A percentile compares a stretch with the other conserved stretches of the same genome.
Conservation (phyloP, 2,888 invertebrate species). For the Harpalus rubripes region DNA sequence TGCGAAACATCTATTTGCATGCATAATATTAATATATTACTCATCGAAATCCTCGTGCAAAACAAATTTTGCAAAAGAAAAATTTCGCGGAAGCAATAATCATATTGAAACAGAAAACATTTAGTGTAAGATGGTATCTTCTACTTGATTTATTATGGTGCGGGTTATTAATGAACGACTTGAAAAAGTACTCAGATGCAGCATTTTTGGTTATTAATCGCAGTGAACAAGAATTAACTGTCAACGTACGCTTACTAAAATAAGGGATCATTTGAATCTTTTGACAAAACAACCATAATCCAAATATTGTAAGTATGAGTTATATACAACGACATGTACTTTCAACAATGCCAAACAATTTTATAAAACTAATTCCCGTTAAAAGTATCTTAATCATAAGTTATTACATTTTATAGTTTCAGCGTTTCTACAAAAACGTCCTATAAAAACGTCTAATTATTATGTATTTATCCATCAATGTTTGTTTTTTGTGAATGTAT, state of each 20-base stretch:
- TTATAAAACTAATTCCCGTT: too few relatives aligned
- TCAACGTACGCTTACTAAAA: background rate
- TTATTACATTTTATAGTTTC: too few relatives aligned
- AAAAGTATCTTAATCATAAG: too few relatives aligned
- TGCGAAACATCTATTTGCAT: background rate
- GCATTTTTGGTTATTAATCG: conserved; percentile 1
- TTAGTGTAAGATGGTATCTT: background rate
- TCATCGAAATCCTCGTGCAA: too few relatives aligned
- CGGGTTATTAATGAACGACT: background rate
- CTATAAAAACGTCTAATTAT: too few relatives aligned
- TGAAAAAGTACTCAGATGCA: background rate
- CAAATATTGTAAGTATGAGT: too few relatives aligned
- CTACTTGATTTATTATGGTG: background rate
- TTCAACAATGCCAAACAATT: too few relatives aligned
- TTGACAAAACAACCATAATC: too few relatives aligned
- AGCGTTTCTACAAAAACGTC: too few relatives aligned
- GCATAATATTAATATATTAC: background rate
- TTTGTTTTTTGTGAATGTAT: too few relatives aligned
- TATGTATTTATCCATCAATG: too few relatives aligned
- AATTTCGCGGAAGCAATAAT: background rate
- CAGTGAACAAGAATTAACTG: background rate
- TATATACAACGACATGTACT: too few relatives aligned
- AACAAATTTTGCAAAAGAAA: background rate
- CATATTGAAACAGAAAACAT: background rate
- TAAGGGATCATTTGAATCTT: background rate